Conservation (phyloP, 2,797 vertebrate species). For the Myripristis jacobus region DNA sequence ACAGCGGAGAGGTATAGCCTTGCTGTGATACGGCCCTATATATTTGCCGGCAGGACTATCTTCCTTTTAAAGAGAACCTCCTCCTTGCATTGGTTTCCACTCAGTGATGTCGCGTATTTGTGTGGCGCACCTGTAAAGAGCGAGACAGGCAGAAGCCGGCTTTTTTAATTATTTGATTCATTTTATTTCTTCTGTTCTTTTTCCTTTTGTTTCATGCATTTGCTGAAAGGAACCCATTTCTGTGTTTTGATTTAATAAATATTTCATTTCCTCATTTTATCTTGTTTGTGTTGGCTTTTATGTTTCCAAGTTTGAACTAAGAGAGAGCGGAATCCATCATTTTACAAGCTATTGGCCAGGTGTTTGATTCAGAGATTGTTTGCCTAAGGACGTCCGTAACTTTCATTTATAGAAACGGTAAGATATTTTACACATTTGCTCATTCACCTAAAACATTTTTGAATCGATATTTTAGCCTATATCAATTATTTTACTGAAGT, state of each 20-base stretch:
- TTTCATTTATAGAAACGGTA: slow-evolving; percentile 88
- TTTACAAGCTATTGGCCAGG: slow-evolving; percentile 79
- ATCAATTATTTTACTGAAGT: slow-evolving; percentile 46
- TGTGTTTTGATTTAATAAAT: slow-evolving; percentile 87
- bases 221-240: slow-evolving; percentile 78
- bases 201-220: slow-evolving; percentile 80
- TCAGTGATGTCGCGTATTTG: slow-evolving; percentile 90
- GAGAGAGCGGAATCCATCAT: slow-evolving; percentile 76
- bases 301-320: slow-evolving; percentile 82
- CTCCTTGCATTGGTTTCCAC: slow-evolving; percentile 82
- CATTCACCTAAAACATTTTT: slow-evolving; percentile 64
- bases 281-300: slow-evolving; percentile 83
- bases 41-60: slow-evolving; percentile 88
- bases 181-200: slow-evolving; percentile 87
- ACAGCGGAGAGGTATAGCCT: slow-evolving; percentile 88
- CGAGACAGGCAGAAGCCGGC: slow-evolving; percentile 87
- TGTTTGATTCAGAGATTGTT: slow-evolving; percentile 84
- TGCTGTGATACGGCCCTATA: slow-evolving; percentile 91
- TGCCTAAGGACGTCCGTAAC: slow-evolving; percentile 85
- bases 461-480: slow-evolving; percentile 45
- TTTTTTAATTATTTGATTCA: slow-evolving; percentile 88
- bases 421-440: slow-evolving; percentile 81
- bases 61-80: slow-evolving; percentile 89
- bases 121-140: slow-evolving; percentile 90
- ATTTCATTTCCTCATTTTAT: slow-evolving; percentile 85